These are phyloP conservation scores for Parnassius apollo DNA, from an alignment of 2,888 invertebrate genomes.

Conservation along the genomic window DNA sequence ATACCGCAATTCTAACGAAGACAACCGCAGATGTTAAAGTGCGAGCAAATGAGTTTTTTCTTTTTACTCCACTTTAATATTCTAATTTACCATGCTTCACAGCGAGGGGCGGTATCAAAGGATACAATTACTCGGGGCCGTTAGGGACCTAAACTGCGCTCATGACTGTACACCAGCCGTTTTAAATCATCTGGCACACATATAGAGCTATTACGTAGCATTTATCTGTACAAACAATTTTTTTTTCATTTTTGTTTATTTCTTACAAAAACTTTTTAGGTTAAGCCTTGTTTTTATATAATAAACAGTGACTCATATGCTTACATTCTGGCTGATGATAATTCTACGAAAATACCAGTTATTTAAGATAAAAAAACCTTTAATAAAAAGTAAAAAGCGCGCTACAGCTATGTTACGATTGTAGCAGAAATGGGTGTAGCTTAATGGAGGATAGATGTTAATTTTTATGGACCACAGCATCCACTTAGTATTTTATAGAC, in stretches of 20 bases:
- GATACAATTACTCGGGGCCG: conserved; percentile 36
- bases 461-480: too few species aligned
- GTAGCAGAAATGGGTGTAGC: too few species aligned
- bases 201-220: conserved; percentile 1
- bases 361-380: too few species aligned
- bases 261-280: too few species aligned
- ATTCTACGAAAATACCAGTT: too few species aligned
- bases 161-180: conserved; percentile 4
- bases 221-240: not conserved
- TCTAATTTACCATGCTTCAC: conserved; percentile 34
- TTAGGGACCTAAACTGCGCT: conserved; percentile 23
- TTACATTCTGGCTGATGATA: too few species aligned
- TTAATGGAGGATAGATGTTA: too few species aligned
- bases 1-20: conserved; percentile 1
- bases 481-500: too few species aligned
- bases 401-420: too few species aligned
- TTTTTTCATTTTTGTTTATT: not conserved
- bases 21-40: conserved; percentile 49
- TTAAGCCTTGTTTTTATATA: too few species aligned
- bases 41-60: conserved; percentile 34
- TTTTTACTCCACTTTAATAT: conserved; percentile 36
- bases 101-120: conserved; percentile 52
- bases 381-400: too few species aligned
- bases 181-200: not conserved
- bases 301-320: too few species aligned